phyloP scores from a whole-genome alignment of 2,113 vertebrate genomes.

The Crotalus tigris region DNA sequence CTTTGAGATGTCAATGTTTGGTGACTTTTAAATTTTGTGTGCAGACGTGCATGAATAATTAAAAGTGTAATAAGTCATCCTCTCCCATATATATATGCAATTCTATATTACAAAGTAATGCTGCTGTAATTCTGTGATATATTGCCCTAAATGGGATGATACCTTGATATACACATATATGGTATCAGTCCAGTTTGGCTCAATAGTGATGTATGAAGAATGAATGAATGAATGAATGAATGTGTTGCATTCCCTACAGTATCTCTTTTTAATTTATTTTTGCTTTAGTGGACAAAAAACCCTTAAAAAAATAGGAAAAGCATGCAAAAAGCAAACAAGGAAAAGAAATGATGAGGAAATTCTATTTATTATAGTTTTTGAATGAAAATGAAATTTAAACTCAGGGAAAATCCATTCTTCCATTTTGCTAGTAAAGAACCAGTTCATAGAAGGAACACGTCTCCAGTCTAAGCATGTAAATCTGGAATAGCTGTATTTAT shows the following conservation, averaged over 20 bases:
- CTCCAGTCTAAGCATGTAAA: not conserved
- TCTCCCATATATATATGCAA: not conserved
- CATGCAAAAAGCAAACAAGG: not conserved
- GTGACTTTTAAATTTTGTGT: constrained; percentile 16
- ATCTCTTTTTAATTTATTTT: not conserved
- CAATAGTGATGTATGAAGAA: not conserved
- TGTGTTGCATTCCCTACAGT: not conserved
- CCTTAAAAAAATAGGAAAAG: not conserved
- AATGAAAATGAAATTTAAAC: not conserved
- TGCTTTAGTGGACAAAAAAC: not conserved
- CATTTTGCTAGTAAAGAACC: not conserved
- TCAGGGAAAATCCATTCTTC: not conserved
- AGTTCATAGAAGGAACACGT: not conserved
- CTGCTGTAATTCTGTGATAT: not conserved
- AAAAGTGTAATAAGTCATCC: not conserved
- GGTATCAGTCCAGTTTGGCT: not conserved
- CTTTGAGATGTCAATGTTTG: not conserved
- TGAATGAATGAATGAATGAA: not conserved
- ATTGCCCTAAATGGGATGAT: not conserved
- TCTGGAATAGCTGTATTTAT: not conserved
- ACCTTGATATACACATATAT: not conserved
- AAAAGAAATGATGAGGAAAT: not conserved
- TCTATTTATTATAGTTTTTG: not conserved
- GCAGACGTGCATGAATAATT: not conserved
- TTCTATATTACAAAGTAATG: not conserved